Evolutionary conservation across 2,888 invertebrate species (phyloP).

Genomic region (Hypercompe scribonia): DNA sequence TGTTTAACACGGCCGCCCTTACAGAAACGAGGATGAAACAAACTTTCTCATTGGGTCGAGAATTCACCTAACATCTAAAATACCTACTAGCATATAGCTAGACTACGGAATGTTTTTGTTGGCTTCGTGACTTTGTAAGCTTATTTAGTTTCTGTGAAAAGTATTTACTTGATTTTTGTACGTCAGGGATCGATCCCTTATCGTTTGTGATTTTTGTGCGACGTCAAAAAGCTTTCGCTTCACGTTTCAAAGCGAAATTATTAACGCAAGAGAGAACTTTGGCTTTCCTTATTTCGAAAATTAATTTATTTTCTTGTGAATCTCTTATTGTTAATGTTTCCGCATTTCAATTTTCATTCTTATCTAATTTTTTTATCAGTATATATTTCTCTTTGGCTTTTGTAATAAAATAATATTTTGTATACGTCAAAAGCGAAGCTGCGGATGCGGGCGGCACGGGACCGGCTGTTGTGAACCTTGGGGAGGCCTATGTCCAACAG

Average conservation of each 20-base stretch:
- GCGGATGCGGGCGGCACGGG: too few relatives aligned
- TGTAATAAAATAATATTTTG: neutral
- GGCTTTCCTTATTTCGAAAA: conserved; percentile 41
- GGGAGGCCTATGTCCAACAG: too few relatives aligned
- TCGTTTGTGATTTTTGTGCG: neutral
- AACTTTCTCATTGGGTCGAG: neutral
- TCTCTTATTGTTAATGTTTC: conserved; percentile 42
- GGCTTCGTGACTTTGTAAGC: neutral
- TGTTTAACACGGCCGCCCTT: neutral
- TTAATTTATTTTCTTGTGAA: conserved; percentile 48
- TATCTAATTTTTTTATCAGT: conserved; percentile 10
- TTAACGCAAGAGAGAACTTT: conserved; percentile 33
- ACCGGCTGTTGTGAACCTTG: too few relatives aligned
- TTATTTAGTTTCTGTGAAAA: conserved; percentile 23
- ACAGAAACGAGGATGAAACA: neutral
- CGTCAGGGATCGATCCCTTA: conserved; percentile 17
- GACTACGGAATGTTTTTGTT: neutral
- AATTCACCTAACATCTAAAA: neutral
- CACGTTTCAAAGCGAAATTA: conserved; percentile 38
- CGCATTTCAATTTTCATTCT: conserved; percentile 39
- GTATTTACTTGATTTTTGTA: conserved; percentile 41
- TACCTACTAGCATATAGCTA: neutral
- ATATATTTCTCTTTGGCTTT: conserved; percentile 4
- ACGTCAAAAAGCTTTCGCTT: conserved; percentile 32
- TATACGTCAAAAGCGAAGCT: neutral